These are phyloP conservation scores for Lasiurus cinereus DNA, from an alignment of 2,113 vertebrate genomes.

Conservation along the genomic window DNA sequence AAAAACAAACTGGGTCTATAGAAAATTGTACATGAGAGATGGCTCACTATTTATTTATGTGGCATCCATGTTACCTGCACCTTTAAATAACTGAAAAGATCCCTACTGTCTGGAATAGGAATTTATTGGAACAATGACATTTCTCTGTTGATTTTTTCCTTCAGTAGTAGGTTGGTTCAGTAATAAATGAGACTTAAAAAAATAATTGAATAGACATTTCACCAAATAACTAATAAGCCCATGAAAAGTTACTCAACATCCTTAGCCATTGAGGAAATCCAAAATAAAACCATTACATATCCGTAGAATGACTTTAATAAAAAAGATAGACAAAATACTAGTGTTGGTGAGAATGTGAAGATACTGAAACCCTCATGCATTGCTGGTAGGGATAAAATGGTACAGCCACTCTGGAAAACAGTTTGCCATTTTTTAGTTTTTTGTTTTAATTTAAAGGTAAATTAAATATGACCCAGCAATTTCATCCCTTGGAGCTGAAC, in stretches of 20 bases:
- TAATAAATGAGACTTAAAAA: not conserved
- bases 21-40: not conserved
- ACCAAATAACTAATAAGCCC: constrained; percentile 10
- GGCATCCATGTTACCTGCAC: not conserved
- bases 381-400: not conserved
- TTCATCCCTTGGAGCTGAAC: not conserved
- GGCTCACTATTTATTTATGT: not conserved
- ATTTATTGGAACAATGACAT: not conserved
- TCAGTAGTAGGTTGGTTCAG: not conserved
- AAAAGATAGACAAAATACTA: not conserved
- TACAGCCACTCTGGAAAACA: not conserved
- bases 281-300: not conserved
- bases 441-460: not conserved
- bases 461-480: not conserved
- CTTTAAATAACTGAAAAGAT: not conserved
- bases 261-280: not conserved
- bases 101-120: not conserved
- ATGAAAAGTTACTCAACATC: constrained; percentile 3
- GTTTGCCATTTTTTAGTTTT: not conserved
- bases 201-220: constrained; percentile 34
- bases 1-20: not conserved
- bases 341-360: not conserved
- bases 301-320: not conserved
- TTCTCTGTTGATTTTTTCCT: not conserved
- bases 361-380: not conserved